phyloP scores from a whole-genome alignment of 2,113 vertebrate species.

The Ursus arctos region DNA sequence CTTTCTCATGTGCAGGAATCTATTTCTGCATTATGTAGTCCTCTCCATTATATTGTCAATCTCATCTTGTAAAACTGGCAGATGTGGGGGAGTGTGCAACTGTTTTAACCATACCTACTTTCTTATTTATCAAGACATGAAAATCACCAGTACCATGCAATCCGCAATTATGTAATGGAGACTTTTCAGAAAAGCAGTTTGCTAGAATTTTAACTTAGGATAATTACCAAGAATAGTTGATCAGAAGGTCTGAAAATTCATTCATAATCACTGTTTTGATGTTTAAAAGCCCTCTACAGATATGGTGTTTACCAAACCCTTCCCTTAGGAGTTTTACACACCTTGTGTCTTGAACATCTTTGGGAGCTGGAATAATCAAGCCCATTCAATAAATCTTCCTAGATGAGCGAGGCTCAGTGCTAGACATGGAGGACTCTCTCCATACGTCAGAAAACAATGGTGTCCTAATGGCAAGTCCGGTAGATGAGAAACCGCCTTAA shows the following conservation, averaged over 20 bases:
- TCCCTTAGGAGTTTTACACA: not conserved
- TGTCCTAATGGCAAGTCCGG: not conserved
- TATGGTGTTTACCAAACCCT: not conserved
- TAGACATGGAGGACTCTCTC: not conserved
- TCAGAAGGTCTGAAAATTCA: not conserved
- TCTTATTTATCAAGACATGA: not conserved
- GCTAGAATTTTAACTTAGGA: not conserved
- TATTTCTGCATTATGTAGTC: not conserved
- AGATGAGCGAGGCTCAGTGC: not conserved
- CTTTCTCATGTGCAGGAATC: not conserved
- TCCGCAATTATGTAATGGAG: not conserved
- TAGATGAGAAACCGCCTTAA: not conserved
- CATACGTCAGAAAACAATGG: not conserved
- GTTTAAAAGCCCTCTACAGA: not conserved
- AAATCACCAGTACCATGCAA: not conserved
- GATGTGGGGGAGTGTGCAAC: accelerated
- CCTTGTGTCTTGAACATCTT: not conserved
- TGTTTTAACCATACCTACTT: not conserved
- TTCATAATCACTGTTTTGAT: not conserved
- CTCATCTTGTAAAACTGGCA: not conserved
- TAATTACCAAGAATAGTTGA: not conserved
- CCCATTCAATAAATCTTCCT: not conserved
- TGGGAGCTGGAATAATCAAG: not conserved
- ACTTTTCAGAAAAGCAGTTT: not conserved
- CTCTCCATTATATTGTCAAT: not conserved